Base-by-base conservation (phyloP, 1,140 invertebrate species). In the Drosophila jambulina region DNA sequence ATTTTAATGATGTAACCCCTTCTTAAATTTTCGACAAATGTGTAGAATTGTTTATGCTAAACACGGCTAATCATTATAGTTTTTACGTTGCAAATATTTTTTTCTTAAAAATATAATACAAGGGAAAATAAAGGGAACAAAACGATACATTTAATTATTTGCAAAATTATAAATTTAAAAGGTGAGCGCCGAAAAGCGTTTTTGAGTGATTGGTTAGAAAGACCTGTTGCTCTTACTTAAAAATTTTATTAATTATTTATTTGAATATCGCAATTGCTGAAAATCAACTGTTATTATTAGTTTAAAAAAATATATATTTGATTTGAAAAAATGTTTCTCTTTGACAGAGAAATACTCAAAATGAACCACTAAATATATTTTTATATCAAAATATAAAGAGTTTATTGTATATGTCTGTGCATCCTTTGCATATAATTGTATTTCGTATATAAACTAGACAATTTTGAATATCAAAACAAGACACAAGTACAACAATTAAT, bases 391-490 rank as follows among this genome's bases (percentile, higher is more conserved):
- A 62, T 42, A 46, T 75, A 23, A 23, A 74, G 48, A 62, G 27
- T 75, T 75, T 75, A 75, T 75, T 74, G 27, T 29, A 68, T 34
- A 58, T 59, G 4, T 27, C 48, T 60, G 32, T 59, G 65, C 32
- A 59, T 49, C 42, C 27, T 60, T 56, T 60, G 70, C 53, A 72
- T 58, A 60, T 72, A 60, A 36, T 59, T 72, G 45, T 72, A 60
- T 51, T 72, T 60, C 27, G 68, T 72, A 54, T 72, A 60, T 29
- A 25, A 40, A 34, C 68, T 60, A 60, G 38, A 72, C 67, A 72
- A 72, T 60, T 72, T 72, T 72, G 54, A 72, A 72, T 72, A 72
- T 72, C 70, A 72, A 72, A 72, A 72, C 70, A 72, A 72, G 67
- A 72, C 54, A 69, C 53, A 72, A 69, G 53, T 36, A 72, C 42